Evolutionary conservation across 1,140 invertebrate genomes (phyloP), one percentile per base, ranked within the genome.

Genomic region (Pteromalus puparum): DNA sequence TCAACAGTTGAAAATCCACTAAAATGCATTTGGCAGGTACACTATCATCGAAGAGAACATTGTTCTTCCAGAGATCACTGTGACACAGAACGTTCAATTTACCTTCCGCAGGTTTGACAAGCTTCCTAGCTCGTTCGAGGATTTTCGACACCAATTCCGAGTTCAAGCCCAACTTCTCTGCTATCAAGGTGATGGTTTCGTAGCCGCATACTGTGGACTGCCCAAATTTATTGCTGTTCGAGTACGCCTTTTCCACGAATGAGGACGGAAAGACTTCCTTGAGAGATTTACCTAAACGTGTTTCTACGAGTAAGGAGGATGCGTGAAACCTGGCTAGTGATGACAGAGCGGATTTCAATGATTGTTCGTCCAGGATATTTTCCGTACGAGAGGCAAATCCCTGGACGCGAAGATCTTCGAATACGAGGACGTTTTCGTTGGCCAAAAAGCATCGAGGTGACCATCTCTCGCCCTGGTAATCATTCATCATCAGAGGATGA

Each of bases 311-410:
- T 26, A 93, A 92, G 3, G 93, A 94, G 7, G 94, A 92, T 0
- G 94, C 93, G 83, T 95, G 95, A 89, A 95, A 91, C 73, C 90
- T 92, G 2, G 95, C 94, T 74, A 95, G 85, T 0, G 93, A 90
- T 85, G 93, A 92, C 0, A 95, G 88, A 1, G 91, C 89, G 13
- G 94, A 91, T 75, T 91, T 91, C 42, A 90, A 88, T 2, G 94
- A 88, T 38, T 91, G 91, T 1, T 90, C 90, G 1, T 89, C 87
- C 13, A 86, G 85, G 5, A 9, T 5, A 28, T n/a, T 28, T 5
- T 67, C 24, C 0, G 21, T 1, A 67, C 12, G 24, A 18, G 26
- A 7, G 6, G 87, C 78, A 3, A 90, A 94, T 4, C 90, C 91
- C 74, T 91, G 89, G 26, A 88, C 88, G 1, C 89, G 86, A 0